Base-by-base conservation (phyloP, 2,797 vertebrate species). In the Enteromius paludinosus region DNA sequence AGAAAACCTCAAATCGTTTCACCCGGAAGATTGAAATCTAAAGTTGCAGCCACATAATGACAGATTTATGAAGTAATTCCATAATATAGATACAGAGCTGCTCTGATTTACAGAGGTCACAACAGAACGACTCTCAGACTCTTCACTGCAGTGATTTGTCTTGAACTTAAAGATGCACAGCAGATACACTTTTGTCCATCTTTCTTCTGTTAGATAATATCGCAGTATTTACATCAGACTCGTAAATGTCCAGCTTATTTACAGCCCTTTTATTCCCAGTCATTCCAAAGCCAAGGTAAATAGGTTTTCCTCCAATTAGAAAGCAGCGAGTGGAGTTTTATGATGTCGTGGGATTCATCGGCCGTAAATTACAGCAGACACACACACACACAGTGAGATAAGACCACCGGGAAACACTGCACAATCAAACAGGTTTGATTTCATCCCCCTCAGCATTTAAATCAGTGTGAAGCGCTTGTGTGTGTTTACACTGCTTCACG, bases 201-300 rank as follows among this genome's bases (percentile, higher is more conserved):
- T 84, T 87, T 90, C 78, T 87, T 83, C 66, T 82, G 85, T 89
- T 80, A 89, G 83, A 83, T 71, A 78, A 79, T 78, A 82, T 83
- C 23, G 28, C 81, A 66, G 66, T 84, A 81, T 90, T 89, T 87
- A 90, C 80, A 85, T 56, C 62, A 61, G 49, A 88, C 87, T 90
- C 87, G 83, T 91, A 92, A 92, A 91, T 52, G 85, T 91, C 87
- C 4, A 10, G 75, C n/a, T 83, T 85, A 85, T 91, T 91, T 91
- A 92, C 87, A 69, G 84, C 56, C 30, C 77, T 72, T 78, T 84
- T 86, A 85, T 81, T 80, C 90, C 82, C 83, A 83, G 25, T 43
- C 79, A 83, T 80, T 76, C 75, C 47, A 85, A 79, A 79, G 86
- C 83, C 78, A 88, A 90, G 83, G 87, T 86, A 91, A 92, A 90